Conservation (phyloP, 2,888 invertebrate species). For the Temnothorax ravouxi region DNA sequence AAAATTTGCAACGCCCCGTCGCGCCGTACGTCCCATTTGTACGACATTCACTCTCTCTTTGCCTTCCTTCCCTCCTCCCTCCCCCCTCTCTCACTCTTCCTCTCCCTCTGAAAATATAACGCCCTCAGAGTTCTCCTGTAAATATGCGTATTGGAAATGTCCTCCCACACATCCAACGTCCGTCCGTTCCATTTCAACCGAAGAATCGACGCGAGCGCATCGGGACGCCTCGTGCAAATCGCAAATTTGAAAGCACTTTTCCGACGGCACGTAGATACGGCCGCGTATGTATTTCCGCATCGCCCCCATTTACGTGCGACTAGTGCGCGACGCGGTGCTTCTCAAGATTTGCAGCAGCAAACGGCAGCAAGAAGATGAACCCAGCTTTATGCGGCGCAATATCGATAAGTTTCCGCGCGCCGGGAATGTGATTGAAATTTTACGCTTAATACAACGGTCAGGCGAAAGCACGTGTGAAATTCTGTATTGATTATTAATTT, state of each 20-base stretch:
- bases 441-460: conserved; percentile 34
- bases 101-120: conserved; percentile 67
- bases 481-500: conserved; percentile 40
- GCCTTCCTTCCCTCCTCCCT: background rate
- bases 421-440: conserved; percentile 62
- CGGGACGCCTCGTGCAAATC: conserved; percentile 71
- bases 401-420: conserved; percentile 58
- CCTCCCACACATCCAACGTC: conserved; percentile 54
- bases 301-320: conserved; percentile 54
- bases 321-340: conserved; percentile 31
- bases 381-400: conserved; percentile 56
- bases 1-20: conserved; percentile 77
- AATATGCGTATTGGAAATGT: conserved; percentile 72
- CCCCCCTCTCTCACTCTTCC: background rate
- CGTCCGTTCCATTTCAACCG: conserved; percentile 66
- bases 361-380: conserved; percentile 57
- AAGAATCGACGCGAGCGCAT: conserved; percentile 66
- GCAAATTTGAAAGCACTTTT: conserved; percentile 77
- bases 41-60: conserved; percentile 40
- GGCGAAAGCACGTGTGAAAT: conserved; percentile 22
- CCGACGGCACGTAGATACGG: conserved; percentile 54
- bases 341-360: conserved; percentile 54
- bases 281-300: conserved; percentile 54
- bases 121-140: conserved; percentile 53
- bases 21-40: conserved; percentile 71